Base-by-base conservation (phyloP, 2,888 invertebrate species). In the Willowsia nigromaculata region DNA sequence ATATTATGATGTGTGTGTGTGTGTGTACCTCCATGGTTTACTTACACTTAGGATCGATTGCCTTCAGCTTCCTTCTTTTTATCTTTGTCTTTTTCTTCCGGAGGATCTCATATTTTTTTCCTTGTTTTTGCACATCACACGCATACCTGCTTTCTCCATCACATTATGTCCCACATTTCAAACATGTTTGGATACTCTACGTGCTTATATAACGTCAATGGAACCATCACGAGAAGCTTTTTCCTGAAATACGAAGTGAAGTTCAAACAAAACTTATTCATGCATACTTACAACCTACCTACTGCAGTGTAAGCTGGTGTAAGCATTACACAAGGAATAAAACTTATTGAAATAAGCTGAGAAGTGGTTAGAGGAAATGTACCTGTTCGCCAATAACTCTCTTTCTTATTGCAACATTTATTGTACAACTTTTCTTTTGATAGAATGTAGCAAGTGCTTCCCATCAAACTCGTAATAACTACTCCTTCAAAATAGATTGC, bases 21-120 rank as follows among this genome's bases (percentile, higher is more conserved):
- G 3, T 43, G 47, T n/a, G n/a, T n/a, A n/a, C n/a, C 18, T 22
- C 76, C 50, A 7, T 50, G 30, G 76, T 76, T 74, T 74, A 85
- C 76, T 59, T 59, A 43, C 71, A 65, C 22, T 68, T 40, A 33
- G 80, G 80, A 80, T 86, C 86, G 68, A 86, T 86, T 80, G 86
- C 86, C 86, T 22, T 86, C 56, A 86, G 80, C 68, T 53, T 18
- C 27, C 30, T 33, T 76, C 37, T 78, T 40, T 71, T 78, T 53
- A 53, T 84, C 18, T 30, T 43, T 62, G 37, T 56, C 76, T 65
- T 71, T 43, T 40, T 40, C 11, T 2, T 1, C 25, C 18, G 27
- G 15, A 71, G 22, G 18, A 9, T 83, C 83, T 68, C 43, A 62
- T 65, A 27, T 9, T 43, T 83, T 80, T 25, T 33, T 13, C 40